Base-by-base conservation (phyloP, 1,140 invertebrate species). In the Halictus rubicundus region DNA sequence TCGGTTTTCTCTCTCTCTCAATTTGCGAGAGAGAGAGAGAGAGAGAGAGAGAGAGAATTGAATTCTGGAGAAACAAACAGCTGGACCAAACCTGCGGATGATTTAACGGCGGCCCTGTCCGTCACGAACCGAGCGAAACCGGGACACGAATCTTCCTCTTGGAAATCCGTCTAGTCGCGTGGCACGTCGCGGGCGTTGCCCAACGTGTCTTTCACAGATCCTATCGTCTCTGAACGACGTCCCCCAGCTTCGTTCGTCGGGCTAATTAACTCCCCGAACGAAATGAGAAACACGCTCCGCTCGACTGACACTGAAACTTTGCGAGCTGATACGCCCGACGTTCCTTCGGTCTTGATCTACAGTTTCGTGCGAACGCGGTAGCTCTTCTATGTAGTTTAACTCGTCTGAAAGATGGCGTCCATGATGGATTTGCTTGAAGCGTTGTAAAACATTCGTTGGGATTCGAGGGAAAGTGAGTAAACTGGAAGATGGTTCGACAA, bases 11-110 rank as follows among this genome's bases (percentile, higher is more conserved):
- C 82, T 32, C 27, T 32, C 27, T 32, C 81, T 46, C 90, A 90
- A 89, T 90, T 86, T 85, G 85, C 88, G 88, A 90, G 80, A 86
- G 89, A 88, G 90, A 92, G 89, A 88, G 90, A 92, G 89, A 88
- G 90, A 92, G n/a, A n/a, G 88, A 90, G 80, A 86, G 88, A 90
- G 80, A 86, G 89, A 88, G 90, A 92, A 92, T 91, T 92, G 91
- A 92, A 92, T 92, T 52, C 82, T 84, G 70, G 68, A 91, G 88
- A 90, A 92, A 91, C 89, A 90, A 92, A 90, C 90, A 89, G 76
- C 86, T 87, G 86, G 86, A 81, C 32, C 14, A 69, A 78, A 78
- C 68, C 78, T 80, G 46, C 61, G 81, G 83, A 90, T 88, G 85
- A 89, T 88, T 91, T 90, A 90, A 91, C 87, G 86, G 87, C 89